Evolutionary conservation across 1,140 invertebrate species (phyloP), one percentile per base, ranked within the genome.

Genomic region (Panagrolaimus sp.): DNA sequence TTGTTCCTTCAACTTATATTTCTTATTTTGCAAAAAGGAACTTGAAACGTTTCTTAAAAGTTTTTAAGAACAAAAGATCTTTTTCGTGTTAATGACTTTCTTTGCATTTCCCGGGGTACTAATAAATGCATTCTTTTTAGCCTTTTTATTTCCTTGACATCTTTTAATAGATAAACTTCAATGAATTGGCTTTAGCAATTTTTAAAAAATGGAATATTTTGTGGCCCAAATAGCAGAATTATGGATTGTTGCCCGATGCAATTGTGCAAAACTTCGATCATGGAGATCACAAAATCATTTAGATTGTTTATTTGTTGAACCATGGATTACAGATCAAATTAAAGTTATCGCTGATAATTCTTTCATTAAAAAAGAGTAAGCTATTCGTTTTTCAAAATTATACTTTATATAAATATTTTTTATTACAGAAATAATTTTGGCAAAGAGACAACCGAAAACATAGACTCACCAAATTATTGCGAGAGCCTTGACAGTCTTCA

Each of bases 261-360:
- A 55, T 14, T 71, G 55, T 28, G 15, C 48, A n/a, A n/a, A 24
- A 46, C 38, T 68, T 48, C 52, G 47, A 7, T 28, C 65, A 17
- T 71, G 64, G 28, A 63, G 58, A 28, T 77, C 75, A 9, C 55
- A 63, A 26, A 67, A 67, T 17, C 75, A 77, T 64, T 21, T 77
- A 4, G 71, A 77, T 47, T 77, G 75, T 48, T 62, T 77, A 5
- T 67, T 45, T 14, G 70, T 77, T 43, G 75, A 77, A n/a, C 48
- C 74, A 4, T 77, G 75, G 75, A 43, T 77, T n/a, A 68, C 70
- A 10, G 75, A 77, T 7, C 70, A 76, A 55, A 52, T 77, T 15
- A 48, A 62, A 24, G 58, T 21, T 12, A 28, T 58, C 14, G 17
- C 52, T 26, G 28, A 21, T 1, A 28, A 58, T 26, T 12, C 52